Evolutionary conservation across 2,113 vertebrate genomes (phyloP), one percentile per base, ranked within the genome.

Genomic region (Mustelus asterias): DNA sequence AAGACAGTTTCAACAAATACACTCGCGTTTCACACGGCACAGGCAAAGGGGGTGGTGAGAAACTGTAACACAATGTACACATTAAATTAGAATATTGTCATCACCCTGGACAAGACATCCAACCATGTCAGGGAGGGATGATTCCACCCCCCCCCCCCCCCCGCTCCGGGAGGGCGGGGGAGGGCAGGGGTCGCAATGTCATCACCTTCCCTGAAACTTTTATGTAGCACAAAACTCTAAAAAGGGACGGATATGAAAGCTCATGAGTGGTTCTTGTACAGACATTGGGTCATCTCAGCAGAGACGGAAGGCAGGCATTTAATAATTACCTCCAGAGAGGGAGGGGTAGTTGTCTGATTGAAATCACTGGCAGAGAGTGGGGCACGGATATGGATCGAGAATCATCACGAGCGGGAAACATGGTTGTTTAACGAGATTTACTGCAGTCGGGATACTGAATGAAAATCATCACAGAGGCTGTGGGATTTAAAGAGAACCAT

Each of bases 1-100:
- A 95, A 72, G 65, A 76, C 69, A 95, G 44, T 41, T 72, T 95
- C 41, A 70, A 72, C 37, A 48, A 48, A 95, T 95, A 69, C 65
- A 95, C 44, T 14, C 69, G 94, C 72, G 67, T 76, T 72, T 48
- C 22, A 70, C 67, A 95, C 67, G 76, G 33, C 26, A 89, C 5
- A 14, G 33, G 22, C 24, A 16, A 67, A 16, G 65, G 1, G 65
- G 16, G 65, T 18, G 16, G 67, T 29, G 20, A 72, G 41, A 72
- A 70, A 95, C 29, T 95, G 93, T 72, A 54, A 70, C 41, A 67
- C 24, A 95, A 13, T 24, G 26, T 70, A 48, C n/a, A 72, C 24
- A n/a, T 95, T 72, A 44, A 33, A 72, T 90, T 63, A 60, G 54
- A 60, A 33, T 72, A 33, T 54, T 48, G 48, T 16, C 41, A 83